Evolutionary conservation across 2,888 invertebrate species (phyloP).

Genomic region (Acleris cristana): DNA sequence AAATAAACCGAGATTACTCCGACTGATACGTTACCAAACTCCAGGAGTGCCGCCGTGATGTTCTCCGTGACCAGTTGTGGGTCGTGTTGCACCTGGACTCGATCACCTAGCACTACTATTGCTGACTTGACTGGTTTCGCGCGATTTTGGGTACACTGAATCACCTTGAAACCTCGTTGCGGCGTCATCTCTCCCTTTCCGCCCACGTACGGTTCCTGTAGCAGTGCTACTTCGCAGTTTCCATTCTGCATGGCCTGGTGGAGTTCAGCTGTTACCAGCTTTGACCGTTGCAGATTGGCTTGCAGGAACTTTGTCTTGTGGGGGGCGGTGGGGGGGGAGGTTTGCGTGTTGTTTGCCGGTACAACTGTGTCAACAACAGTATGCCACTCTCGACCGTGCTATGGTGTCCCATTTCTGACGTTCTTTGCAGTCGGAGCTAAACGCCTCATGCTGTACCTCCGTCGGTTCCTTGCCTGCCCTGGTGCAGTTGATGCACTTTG

Average conservation of each 20-base stretch:
- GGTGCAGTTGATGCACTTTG: not conserved
- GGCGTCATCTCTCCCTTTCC: constrained; percentile 36
- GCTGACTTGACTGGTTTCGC: constrained; percentile 45
- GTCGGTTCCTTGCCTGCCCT: not conserved
- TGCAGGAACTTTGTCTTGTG: constrained; percentile 34
- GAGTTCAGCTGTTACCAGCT: constrained; percentile 43
- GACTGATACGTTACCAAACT: constrained; percentile 25
- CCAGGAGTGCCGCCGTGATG: constrained; percentile 38
- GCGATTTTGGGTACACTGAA: constrained; percentile 44
- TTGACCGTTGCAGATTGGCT: constrained; percentile 43
- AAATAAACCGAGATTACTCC: constrained; percentile 42
- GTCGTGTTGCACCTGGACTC: constrained; percentile 38
- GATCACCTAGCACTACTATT: constrained; percentile 39
- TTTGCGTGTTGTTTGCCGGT: not conserved
- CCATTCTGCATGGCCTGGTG: constrained; percentile 36
- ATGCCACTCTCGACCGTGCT: constrained; percentile 39
- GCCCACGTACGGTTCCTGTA: constrained; percentile 50
- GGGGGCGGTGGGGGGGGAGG: not conserved
- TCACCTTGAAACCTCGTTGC: constrained; percentile 37
- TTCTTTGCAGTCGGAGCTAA: constrained; percentile 33
- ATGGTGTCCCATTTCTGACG: constrained; percentile 44
- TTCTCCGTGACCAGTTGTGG: constrained; percentile 44
- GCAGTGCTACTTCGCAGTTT: constrained; percentile 34
- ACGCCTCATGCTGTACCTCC: constrained; percentile 22
- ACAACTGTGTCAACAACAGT: constrained; percentile 34